phyloP scores from a whole-genome alignment of 2,888 invertebrate species.

The Parelbella ahira region DNA sequence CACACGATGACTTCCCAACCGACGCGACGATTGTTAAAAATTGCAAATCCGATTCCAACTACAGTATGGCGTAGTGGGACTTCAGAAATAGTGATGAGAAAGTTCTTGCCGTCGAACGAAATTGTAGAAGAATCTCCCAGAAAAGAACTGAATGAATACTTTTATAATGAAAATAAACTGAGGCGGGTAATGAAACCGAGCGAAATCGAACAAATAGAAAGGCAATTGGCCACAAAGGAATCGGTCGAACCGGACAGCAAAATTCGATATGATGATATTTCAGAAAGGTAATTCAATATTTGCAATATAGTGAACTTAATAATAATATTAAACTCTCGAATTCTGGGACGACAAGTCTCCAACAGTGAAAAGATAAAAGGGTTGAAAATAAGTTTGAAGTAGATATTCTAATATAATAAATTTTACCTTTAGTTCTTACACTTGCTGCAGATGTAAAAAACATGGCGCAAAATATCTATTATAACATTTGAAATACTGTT shows the following conservation, averaged over 20 bases:
- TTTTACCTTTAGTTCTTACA: too few relatives aligned
- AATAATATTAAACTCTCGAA: too few relatives aligned
- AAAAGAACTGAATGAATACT: conserved; percentile 5
- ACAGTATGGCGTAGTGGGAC: conserved; percentile 36
- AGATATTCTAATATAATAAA: too few relatives aligned
- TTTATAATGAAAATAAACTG: not conserved
- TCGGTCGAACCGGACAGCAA: conserved; percentile 29
- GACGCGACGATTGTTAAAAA: conserved; percentile 32
- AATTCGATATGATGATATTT: conserved; percentile 29
- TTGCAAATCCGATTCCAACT: conserved; percentile 37
- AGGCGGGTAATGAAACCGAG: not conserved
- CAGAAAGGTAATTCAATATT: conserved; percentile 32
- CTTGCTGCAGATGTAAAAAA: too few relatives aligned
- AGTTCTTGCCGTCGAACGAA: conserved; percentile 29
- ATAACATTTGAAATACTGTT: too few relatives aligned
- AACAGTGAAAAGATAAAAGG: too few relatives aligned
- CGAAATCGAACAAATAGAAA: conserved; percentile 25
- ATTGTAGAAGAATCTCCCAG: not conserved
- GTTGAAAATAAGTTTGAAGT: too few relatives aligned
- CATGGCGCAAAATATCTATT: too few relatives aligned
- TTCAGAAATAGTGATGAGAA: conserved; percentile 48
- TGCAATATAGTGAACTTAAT: too few relatives aligned
- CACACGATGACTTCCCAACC: conserved; percentile 21
- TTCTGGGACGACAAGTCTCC: too few relatives aligned
- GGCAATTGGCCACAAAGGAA: conserved; percentile 26